phyloP scores from a whole-genome alignment of 2,888 invertebrate species.

The Ochlodes sylvanus region DNA sequence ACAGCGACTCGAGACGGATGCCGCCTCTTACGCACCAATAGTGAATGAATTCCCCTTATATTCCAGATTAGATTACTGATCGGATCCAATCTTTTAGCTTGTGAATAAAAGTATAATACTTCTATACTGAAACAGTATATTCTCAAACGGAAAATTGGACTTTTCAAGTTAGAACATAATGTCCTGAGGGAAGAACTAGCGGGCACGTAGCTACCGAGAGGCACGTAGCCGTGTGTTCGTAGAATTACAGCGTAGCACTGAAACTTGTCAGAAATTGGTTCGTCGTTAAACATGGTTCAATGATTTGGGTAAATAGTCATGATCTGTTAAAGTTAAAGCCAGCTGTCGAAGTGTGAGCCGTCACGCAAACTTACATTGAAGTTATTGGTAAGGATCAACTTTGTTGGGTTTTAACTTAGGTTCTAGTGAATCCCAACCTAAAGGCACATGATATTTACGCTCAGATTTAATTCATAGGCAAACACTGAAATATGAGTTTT shows the following conservation, averaged over 20 bases:
- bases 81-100: not conserved
- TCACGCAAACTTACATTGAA: not conserved
- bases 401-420: too few species aligned
- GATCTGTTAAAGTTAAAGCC: not conserved
- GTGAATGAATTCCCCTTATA: too few species aligned
- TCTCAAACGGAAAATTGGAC: conserved; percentile 15
- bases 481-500: too few species aligned
- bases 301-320: conserved; percentile 1
- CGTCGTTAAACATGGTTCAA: conserved; percentile 10
- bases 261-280: conserved; percentile 17
- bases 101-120: not conserved
- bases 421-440: too few species aligned
- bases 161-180: conserved; percentile 19
- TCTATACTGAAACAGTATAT: not conserved
- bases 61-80: too few species aligned
- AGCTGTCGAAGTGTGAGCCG: not conserved
- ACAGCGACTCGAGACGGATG: too few species aligned
- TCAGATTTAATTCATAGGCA: too few species aligned
- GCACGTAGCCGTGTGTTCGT: conserved; percentile 24
- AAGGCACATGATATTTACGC: too few species aligned
- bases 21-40: too few species aligned
- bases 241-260: conserved; percentile 11
- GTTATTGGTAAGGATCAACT: too few species aligned
- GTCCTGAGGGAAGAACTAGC: conserved; percentile 19
- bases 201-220: not conserved